Base-by-base conservation (phyloP, 2,888 invertebrate species). In the Tuberolachnus salignus region DNA sequence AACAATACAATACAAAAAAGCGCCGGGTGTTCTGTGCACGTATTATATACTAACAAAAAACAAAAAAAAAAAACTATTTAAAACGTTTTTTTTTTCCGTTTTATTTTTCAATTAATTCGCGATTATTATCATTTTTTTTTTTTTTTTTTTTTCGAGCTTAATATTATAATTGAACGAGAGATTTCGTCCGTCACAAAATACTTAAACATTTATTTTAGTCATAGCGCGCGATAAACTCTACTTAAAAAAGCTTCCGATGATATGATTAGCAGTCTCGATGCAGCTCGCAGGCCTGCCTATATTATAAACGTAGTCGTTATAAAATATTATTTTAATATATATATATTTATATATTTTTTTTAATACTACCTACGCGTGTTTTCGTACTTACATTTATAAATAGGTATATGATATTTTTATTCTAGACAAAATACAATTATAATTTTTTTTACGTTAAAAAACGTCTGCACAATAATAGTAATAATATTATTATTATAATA, bases 1-100 rank as follows among this genome's bases (percentile, higher is more conserved):
- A 61, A 61, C 19, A 51, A 63, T 42, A 63, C 51, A 63, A 46
- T 34, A 61, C 51, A 63, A 63, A 73, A 63, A 73, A 73, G 73
- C 73, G 73, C 73, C n/a, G 42, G 73, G 21, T 63, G 61, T 73
- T 73, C n/a, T 53, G 73, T 73, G 73, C 73, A 73, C n/a, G 63
- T 73, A 73, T 73, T n/a, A 71, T n/a, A n/a, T 57, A 57, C 42
- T 72, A 71, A 46, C 42, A n/a, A 26, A 9, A 66, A 44, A 66
- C 49, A 49, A 46, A 19, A 9, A n/a, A n/a, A n/a, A n/a, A n/a
- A n/a, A n/a, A n/a, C n/a, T n/a, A n/a, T n/a, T n/a, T n/a, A n/a
- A 46, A 57, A 49, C 49, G 19, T 59, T 59, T 34, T 46, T 59
- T n/a, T 46, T 57, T 46, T 59, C 26, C n/a, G 23, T 26, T 46